phyloP scores from a whole-genome alignment of 2,797 vertebrate species.

The Ciconia nigra region DNA sequence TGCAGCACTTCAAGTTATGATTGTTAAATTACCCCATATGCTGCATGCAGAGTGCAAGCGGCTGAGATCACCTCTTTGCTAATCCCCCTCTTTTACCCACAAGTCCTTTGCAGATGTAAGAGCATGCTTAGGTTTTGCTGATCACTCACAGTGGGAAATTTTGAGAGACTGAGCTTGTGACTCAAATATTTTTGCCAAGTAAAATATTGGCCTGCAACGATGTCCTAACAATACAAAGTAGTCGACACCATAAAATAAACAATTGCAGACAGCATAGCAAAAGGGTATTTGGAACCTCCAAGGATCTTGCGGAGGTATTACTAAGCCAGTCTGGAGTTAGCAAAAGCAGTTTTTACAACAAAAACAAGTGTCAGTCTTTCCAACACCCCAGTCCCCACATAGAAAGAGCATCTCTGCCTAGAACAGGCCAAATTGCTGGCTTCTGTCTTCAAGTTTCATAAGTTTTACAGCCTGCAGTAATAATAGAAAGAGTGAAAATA shows the following conservation, averaged over 20 bases:
- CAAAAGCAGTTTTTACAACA: conserved; percentile 42
- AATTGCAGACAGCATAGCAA: conserved; percentile 38
- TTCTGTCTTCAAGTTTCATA: neutral
- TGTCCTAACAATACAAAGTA: conserved; percentile 64
- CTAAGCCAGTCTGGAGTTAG: conserved; percentile 12
- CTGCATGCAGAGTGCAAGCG: neutral
- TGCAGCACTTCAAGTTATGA: neutral
- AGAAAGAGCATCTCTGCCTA: neutral
- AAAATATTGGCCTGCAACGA: conserved; percentile 48
- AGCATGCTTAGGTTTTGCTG: neutral
- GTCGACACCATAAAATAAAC: conserved; percentile 63
- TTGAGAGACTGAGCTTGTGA: conserved; percentile 40
- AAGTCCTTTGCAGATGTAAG: conserved; percentile 18
- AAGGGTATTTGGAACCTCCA: conserved; percentile 14
- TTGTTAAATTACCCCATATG: neutral
- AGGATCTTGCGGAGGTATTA: neutral
- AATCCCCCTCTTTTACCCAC: neutral
- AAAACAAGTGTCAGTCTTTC: conserved; percentile 47
- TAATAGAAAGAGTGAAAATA: conserved; percentile 7
- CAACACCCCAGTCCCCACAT: neutral
- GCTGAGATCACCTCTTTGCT: conserved; percentile 33
- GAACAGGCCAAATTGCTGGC: neutral
- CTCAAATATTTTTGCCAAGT: conserved; percentile 52
- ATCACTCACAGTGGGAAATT: conserved; percentile 46
- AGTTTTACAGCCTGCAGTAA: neutral